A percentile compares a stretch with the other conserved stretches of the same genome.
Evolutionary conservation across 2,113 vertebrate species (phyloP).

Genomic region (Aramus guarauna): DNA sequence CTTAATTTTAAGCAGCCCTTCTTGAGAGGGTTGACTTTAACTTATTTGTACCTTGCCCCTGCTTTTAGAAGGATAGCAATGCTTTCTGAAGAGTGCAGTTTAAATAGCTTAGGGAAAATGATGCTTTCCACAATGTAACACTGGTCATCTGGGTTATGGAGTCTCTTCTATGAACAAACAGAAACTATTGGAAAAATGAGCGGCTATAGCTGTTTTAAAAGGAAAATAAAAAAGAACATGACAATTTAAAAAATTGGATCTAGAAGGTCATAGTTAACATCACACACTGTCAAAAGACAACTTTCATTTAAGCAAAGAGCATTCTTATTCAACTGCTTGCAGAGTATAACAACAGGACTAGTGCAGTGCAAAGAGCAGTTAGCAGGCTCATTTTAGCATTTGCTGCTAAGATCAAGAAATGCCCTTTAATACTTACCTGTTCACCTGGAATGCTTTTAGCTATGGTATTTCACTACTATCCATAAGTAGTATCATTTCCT

Average conservation of each 20-base stretch:
- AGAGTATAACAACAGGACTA: neutral
- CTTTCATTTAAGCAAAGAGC: neutral
- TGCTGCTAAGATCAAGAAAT: neutral
- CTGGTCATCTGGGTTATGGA: neutral
- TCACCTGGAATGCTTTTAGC: constrained; percentile 38
- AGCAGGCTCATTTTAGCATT: neutral
- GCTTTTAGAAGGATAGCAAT: neutral
- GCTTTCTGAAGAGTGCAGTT: neutral
- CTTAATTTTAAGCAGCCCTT: neutral
- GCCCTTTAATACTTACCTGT: neutral
- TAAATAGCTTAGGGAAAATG: neutral
- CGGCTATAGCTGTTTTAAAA: neutral
- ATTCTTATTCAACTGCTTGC: neutral
- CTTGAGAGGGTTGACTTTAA: neutral
- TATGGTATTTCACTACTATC: neutral
- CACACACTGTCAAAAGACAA: neutral
- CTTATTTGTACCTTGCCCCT: neutral
- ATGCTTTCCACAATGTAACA: neutral
- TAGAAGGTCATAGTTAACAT: neutral
- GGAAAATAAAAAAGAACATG: neutral
- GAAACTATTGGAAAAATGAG: neutral
- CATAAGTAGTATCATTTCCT: constrained; percentile 30
- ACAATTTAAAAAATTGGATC: neutral
- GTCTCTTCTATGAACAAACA: neutral
- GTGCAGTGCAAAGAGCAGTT: neutral